Evolutionary conservation across 2,113 vertebrate species (phyloP).

Genomic region (Phyllostomus discolor): DNA sequence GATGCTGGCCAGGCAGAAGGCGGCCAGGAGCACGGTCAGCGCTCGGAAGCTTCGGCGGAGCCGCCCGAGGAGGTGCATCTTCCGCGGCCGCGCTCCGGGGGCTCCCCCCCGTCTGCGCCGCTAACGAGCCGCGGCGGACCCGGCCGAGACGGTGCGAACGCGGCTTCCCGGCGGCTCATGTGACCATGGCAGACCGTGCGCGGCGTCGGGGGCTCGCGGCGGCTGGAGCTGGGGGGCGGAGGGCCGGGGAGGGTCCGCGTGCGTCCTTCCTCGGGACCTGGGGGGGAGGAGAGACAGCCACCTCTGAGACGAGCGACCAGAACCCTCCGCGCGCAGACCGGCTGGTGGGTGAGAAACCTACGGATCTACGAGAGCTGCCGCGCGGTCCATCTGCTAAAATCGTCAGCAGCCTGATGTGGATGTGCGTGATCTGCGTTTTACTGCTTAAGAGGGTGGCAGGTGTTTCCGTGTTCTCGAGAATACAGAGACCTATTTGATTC

Average conservation of each 20-base stretch:
- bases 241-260: not conserved
- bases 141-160: conserved; percentile 58
- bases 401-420: not conserved
- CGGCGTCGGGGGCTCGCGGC: conserved; percentile 56
- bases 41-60: conserved; percentile 92
- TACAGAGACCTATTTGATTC: not conserved
- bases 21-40: conserved; percentile 89
- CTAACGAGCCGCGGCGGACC: conserved; percentile 70
- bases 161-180: conserved; percentile 84
- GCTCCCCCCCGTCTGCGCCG: conserved; percentile 44
- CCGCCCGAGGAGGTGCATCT: conserved; percentile 92
- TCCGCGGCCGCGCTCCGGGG: not conserved
- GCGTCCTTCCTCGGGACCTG: conserved; percentile 77
- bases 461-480: not conserved
- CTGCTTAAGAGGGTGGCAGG: not conserved
- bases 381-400: not conserved
- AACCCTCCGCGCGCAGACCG: not conserved
- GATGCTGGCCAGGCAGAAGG: conserved; percentile 93
- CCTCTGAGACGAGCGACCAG: not conserved
- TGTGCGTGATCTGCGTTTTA: not conserved
- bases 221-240: conserved; percentile 36
- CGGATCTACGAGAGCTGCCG: not conserved
- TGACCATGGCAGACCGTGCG: conserved; percentile 95
- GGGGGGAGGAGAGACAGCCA: not conserved
- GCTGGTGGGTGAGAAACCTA: not conserved